phyloP scores from a whole-genome alignment of 2,888 invertebrate genomes.

The Lapara coniferarum region DNA sequence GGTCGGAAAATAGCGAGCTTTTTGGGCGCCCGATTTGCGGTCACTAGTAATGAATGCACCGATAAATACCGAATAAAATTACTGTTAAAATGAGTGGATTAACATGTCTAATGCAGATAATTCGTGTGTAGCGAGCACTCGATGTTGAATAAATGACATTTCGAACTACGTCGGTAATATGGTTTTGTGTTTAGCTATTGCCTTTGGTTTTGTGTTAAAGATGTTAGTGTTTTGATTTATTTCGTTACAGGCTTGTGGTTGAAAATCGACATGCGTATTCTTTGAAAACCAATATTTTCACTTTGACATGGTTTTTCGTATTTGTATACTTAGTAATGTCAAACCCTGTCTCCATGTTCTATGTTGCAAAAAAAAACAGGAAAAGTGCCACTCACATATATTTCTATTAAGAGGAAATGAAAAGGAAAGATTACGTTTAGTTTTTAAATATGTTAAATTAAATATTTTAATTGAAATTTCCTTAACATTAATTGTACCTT shows the following conservation, averaged over 20 bases:
- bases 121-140: constrained; percentile 74
- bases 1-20: constrained; percentile 78
- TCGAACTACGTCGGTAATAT: constrained; percentile 39
- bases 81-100: constrained; percentile 84
- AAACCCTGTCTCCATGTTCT: no score
- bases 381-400: no score
- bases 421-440: no score
- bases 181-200: constrained; percentile 33
- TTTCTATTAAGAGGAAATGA: no score
- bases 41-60: constrained; percentile 81
- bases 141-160: constrained; percentile 76
- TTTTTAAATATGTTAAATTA: no score
- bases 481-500: no score
- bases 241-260: not conserved
- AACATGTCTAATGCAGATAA: constrained; percentile 84
- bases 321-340: no score
- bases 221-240: not conserved
- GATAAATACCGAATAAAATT: constrained; percentile 84
- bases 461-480: no score
- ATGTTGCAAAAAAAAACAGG: no score
- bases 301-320: no score
- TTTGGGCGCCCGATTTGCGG: constrained; percentile 82
- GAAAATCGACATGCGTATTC: no score
- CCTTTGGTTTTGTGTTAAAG: constrained; percentile 17
- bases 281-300: no score